phyloP scores from a whole-genome alignment of 2,797 vertebrate species.

The Rhynchonycteris naso region DNA sequence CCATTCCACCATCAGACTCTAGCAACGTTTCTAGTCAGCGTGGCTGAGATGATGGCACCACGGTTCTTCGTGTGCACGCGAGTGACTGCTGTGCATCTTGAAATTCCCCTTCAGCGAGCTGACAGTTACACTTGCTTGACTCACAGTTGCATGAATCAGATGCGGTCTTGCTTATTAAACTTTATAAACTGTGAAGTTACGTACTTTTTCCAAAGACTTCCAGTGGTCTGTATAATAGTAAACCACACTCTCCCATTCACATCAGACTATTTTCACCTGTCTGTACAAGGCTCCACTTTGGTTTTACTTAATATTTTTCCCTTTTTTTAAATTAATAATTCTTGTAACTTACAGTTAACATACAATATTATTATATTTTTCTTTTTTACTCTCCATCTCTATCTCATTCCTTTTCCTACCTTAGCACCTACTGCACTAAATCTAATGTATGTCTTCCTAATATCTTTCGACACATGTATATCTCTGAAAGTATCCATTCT shows the following conservation, averaged over 20 bases:
- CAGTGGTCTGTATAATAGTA: neutral
- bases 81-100: fast-evolving
- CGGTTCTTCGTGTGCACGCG: neutral
- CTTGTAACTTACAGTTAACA: neutral
- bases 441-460: neutral
- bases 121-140: neutral
- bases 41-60: neutral
- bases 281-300: neutral
- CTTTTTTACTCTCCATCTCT: neutral
- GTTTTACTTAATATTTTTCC: neutral
- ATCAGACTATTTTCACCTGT: neutral
- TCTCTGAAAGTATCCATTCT: neutral
- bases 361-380: neutral
- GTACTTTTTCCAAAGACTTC: neutral
- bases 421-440: neutral
- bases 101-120: neutral
- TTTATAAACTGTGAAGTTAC: neutral
- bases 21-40: neutral
- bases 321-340: neutral
- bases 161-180: neutral
- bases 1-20: neutral
- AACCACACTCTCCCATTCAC: neutral
- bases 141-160: neutral
- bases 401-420: neutral
- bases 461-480: neutral